Evolutionary conservation across 2,797 vertebrate genomes (phyloP), one percentile per base, ranked within the genome.

Genomic region (Echiichthys vipera): DNA sequence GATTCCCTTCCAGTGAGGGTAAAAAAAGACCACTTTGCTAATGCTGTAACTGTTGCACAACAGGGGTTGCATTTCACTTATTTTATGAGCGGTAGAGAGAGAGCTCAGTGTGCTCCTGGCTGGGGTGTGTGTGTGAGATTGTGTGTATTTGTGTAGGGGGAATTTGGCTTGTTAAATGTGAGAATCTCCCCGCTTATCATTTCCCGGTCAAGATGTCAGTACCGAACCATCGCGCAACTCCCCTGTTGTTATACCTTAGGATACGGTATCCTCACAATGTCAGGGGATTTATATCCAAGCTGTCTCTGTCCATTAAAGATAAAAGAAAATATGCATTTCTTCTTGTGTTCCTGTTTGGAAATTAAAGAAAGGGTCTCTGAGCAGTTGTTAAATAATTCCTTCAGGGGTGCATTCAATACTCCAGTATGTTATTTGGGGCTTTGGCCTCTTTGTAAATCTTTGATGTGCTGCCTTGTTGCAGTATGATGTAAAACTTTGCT

Each of bases 21-120:
- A 65, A 77, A 87, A 83, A 77, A 50, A 72, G 42, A 49, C 40
- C 58, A 49, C 81, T 85, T 75, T 77, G 45, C 65, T 83, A 75
- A 83, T 79, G 80, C 74, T 74, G 77, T 84, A 89, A 88, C 86
- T 86, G 79, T 89, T 92, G 83, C 84, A 89, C 91, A 92, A 93
- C 72, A 71, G 75, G 81, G 83, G 82, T 88, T 89, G 74, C 86
- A 68, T 91, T 91, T 89, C 84, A 88, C 84, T 83, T 77, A 65
- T 89, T 91, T 93, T 89, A 87, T 74, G 89, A 87, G 90, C 50
- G 42, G 76, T 84, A 69, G 56, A 71, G 78, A 72, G 65, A 80
- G 70, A 65, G 69, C 76, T 76, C 37, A 15, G 56, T 65, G 58
- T 34, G 74, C 63, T 67, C 50, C 62, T 83, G 74, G 71, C 64